Evolutionary conservation across 2,888 invertebrate species (phyloP).

Genomic region (Cryptosula pallasiana): DNA sequence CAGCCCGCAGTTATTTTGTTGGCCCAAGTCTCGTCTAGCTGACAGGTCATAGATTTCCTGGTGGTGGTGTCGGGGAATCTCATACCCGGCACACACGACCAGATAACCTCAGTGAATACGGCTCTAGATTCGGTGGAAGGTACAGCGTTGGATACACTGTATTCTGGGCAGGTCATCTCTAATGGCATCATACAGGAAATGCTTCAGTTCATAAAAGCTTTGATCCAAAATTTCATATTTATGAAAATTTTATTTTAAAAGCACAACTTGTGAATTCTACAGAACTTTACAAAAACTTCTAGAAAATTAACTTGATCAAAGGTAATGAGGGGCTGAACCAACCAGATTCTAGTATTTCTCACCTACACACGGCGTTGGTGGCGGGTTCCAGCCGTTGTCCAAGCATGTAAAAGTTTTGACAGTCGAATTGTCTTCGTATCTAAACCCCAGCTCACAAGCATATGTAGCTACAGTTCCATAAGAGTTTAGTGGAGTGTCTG

Average conservation of each 20-base stretch:
- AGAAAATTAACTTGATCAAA: too few species aligned
- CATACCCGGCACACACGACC: background rate
- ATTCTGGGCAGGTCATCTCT: background rate
- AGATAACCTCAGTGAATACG: conserved; percentile 7
- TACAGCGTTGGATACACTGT: background rate
- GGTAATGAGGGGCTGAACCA: too few species aligned
- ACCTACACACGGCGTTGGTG: conserved; percentile 1
- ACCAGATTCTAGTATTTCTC: too few species aligned
- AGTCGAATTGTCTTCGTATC: background rate
- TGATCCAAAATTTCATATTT: too few species aligned
- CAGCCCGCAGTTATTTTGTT: background rate
- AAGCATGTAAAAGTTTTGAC: conserved; percentile 3
- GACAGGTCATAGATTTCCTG: background rate
- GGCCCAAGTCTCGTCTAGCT: conserved; percentile 15
- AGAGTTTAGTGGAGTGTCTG: conserved; percentile 22
- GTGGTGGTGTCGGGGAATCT: conserved; percentile 13
- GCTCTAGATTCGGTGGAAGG: background rate
- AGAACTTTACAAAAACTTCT: too few species aligned
- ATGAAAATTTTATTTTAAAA: too few species aligned
- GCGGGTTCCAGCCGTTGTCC: background rate
- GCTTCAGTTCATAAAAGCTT: too few species aligned
- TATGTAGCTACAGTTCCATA: conserved; percentile 20
- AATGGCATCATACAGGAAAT: too few species aligned
- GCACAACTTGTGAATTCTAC: too few species aligned
- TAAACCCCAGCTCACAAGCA: conserved; percentile 12